These are phyloP conservation scores for Pogona vitticeps DNA, from an alignment of 2,113 vertebrate genomes.

Conservation along the genomic window DNA sequence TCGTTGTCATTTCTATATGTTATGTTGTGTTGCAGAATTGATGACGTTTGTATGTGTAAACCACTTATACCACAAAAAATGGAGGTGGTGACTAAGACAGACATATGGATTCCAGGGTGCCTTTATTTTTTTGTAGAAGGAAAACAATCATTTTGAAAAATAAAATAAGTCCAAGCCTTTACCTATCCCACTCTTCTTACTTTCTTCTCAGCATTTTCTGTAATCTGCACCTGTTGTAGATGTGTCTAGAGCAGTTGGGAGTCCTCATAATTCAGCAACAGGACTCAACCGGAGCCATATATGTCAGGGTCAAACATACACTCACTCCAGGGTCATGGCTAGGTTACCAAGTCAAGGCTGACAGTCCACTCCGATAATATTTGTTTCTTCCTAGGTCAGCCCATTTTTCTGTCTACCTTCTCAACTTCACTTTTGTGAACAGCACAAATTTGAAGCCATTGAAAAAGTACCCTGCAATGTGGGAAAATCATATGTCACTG, in stretches of 20 bases:
- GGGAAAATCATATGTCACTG: slow-evolving; percentile 44
- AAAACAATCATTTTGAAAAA: not conserved
- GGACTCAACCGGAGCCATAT: slow-evolving; percentile 66
- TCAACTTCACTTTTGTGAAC: slow-evolving; percentile 40
- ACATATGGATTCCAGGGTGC: not conserved
- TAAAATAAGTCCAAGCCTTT: slow-evolving; percentile 54
- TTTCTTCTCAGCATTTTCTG: slow-evolving; percentile 52
- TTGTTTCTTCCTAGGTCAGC: slow-evolving; percentile 63
- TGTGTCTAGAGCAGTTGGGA: slow-evolving; percentile 73
- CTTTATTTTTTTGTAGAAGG: not conserved
- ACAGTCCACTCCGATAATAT: slow-evolving; percentile 64
- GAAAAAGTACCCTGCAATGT: not conserved
- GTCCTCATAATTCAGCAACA: slow-evolving; percentile 70
- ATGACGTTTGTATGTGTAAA: not conserved
- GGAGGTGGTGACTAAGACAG: no score
- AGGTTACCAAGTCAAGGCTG: slow-evolving; percentile 81
- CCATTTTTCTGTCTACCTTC: slow-evolving; percentile 50
- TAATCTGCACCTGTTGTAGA: slow-evolving; percentile 76
- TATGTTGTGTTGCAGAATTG: no score
- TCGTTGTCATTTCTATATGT: not conserved
- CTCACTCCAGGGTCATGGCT: slow-evolving; percentile 78
- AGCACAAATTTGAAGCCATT: slow-evolving; percentile 1
- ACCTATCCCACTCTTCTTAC: slow-evolving; percentile 52
- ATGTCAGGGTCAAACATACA: slow-evolving; percentile 78
- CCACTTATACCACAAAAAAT: not conserved